A percentile compares a stretch with the other conserved stretches of the same genome.
Evolutionary conservation across 2,113 vertebrate genomes (phyloP).

Genomic region (Zosterops pallidus): DNA sequence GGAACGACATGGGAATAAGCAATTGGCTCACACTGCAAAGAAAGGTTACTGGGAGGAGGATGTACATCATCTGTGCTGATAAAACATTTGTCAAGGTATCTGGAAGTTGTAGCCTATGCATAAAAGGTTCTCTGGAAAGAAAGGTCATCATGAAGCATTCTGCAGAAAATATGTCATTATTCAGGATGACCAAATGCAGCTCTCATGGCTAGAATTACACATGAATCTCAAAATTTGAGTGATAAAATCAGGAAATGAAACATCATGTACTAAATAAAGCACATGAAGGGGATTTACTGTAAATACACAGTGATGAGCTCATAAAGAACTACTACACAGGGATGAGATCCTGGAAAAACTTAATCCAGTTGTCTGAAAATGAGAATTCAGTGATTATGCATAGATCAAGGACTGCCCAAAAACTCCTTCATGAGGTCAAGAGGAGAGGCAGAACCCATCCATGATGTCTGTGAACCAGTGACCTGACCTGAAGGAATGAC

Average conservation of each 20-base stretch:
- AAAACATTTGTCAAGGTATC: not conserved
- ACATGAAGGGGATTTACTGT: not conserved
- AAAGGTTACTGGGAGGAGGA: not conserved
- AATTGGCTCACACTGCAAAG: not conserved
- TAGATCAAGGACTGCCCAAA: not conserved
- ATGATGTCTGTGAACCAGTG: not conserved
- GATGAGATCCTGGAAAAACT: not conserved
- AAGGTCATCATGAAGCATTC: not conserved
- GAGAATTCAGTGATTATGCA: not conserved
- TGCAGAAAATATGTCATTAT: not conserved
- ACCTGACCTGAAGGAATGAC: not conserved
- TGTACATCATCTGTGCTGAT: not conserved
- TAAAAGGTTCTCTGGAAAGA: not conserved
- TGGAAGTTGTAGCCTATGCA: not conserved
- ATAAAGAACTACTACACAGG: not conserved
- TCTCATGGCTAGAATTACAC: not conserved
- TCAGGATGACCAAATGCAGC: not conserved
- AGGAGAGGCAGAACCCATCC: too few relatives aligned
- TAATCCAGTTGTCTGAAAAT: not conserved
- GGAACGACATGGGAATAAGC: not conserved
- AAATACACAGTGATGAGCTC: not conserved
- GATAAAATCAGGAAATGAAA: not conserved
- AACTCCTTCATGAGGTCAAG: not conserved
- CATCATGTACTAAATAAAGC: not conserved
- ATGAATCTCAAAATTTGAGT: fast-evolving